Evolutionary conservation across 2,113 vertebrate genomes (phyloP).

Genomic region (Hymenochirus boettgeri): DNA sequence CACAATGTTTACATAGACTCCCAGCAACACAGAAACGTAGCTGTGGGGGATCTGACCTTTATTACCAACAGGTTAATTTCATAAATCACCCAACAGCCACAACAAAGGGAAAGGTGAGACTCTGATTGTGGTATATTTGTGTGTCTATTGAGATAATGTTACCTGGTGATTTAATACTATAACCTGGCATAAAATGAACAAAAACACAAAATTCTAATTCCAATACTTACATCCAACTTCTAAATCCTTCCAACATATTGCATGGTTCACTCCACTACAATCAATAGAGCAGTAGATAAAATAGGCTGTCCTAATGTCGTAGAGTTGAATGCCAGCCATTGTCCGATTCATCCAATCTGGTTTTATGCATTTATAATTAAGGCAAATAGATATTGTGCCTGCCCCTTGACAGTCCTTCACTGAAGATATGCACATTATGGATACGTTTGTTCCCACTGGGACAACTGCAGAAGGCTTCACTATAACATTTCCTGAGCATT

Average conservation of each 20-base stretch:
- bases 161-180: too few species aligned
- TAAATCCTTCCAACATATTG: slow-evolving; percentile 56
- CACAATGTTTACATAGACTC: too few species aligned
- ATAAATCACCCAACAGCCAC: too few species aligned
- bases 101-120: too few species aligned
- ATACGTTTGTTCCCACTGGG: slow-evolving; percentile 56
- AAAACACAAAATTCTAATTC: not conserved
- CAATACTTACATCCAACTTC: slow-evolving; percentile 64
- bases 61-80: too few species aligned
- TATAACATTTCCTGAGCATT: slow-evolving; percentile 55
- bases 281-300: slow-evolving; percentile 40
- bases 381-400: slow-evolving; percentile 37
- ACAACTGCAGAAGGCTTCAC: slow-evolving; percentile 53
- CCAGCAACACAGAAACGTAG: too few species aligned
- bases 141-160: too few species aligned
- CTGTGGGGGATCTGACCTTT: too few species aligned
- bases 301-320: slow-evolving; percentile 20
- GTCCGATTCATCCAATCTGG: slow-evolving; percentile 47
- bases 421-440: slow-evolving; percentile 53
- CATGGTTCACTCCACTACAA: accelerated
- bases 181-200: too few species aligned
- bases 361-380: slow-evolving; percentile 22
- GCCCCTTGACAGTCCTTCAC: slow-evolving; percentile 46
- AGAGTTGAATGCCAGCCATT: slow-evolving; percentile 38
- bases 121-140: too few species aligned